Conservation (phyloP, 2,797 vertebrate genomes). For the Enoplosus armatus region DNA sequence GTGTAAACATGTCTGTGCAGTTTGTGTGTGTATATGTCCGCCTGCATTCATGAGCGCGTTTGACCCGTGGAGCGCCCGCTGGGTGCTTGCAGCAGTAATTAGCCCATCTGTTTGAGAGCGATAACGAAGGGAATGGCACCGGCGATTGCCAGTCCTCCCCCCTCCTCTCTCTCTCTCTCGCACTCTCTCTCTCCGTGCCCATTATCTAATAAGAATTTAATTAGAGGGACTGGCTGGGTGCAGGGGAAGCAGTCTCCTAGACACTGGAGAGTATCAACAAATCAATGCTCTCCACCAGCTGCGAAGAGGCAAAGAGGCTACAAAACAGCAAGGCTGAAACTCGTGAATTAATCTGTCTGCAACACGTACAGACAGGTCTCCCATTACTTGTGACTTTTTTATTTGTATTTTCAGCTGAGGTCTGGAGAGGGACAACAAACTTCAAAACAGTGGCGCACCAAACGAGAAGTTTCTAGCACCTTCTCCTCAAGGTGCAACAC, state of each 20-base stretch:
- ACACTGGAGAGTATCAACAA: slow-evolving; percentile 54
- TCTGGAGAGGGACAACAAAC: neutral
- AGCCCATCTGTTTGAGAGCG: slow-evolving; percentile 72
- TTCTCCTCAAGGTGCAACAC: neutral
- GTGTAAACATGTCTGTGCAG: slow-evolving; percentile 22
- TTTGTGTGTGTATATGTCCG: slow-evolving; percentile 6
- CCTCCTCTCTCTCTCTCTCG: slow-evolving; percentile 3
- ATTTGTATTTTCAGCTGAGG: neutral
- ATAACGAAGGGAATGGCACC: slow-evolving; percentile 62
- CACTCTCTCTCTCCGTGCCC: slow-evolving; percentile 29
- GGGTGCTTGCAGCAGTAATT: slow-evolving; percentile 76
- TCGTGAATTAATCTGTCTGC: neutral
- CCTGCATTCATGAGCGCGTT: slow-evolving; percentile 36
- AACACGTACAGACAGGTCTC: neutral
- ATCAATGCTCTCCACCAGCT: slow-evolving; percentile 59
- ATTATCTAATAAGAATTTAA: slow-evolving; percentile 81
- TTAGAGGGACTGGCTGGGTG: slow-evolving; percentile 58
- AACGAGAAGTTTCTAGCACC: neutral
- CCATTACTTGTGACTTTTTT: neutral
- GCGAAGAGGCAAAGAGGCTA: slow-evolving; percentile 15
- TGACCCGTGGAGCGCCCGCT: slow-evolving; percentile 38
- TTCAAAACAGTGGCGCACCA: neutral
- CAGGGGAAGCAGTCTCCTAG: slow-evolving; percentile 20
- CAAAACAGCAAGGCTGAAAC: slow-evolving; percentile 1
- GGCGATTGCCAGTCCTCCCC: slow-evolving; percentile 36